Base-by-base conservation (phyloP, 2,888 invertebrate species). In the Xestia ashworthii region DNA sequence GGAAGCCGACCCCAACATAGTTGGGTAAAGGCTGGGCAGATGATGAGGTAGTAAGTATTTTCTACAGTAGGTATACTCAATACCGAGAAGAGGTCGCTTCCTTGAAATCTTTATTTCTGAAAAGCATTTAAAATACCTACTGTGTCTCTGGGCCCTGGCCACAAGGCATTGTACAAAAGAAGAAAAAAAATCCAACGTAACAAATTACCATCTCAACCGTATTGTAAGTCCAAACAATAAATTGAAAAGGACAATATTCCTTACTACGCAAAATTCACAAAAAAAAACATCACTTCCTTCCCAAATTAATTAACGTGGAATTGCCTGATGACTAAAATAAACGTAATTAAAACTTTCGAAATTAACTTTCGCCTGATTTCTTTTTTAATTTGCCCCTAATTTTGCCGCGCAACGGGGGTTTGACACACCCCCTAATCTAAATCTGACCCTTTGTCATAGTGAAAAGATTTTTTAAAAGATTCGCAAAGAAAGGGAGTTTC, bases 291-390 rank as follows among this genome's bases (percentile, higher is more conserved):
- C 87, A 84, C 89, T 89, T 87, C 81, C 86, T 90, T 89, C 89
- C 84, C 92, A 93, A 95, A 95, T 95, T 95, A 95, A 95, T 95
- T 94, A 95, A 92, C 89, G 89, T 89, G 81, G 92, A 93, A 94
- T 93, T 91, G 92, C 93, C 92, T 93, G 95, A 96, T 94, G 93
- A 93, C 93, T 94, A 95, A 96, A 93, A 96, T 96, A 95, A 96
- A 96, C 93, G 95, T 94, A 96, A 96, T 96, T 96, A 96, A 96
- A 96, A 96, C 96, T 96, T 96, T 94, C 87, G 81, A 91, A 94
- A 95, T 95, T 94, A 95, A 95, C 94, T 94, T 94, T 91, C 92
- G 93, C 93, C 95, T 93, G 95, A 96, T 96, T 96, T 96, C 95
- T 96, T 96, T 96, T 96, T 96, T 96, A 96, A 96, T 96, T 96